phyloP scores from a whole-genome alignment of 2,113 vertebrate species.

The Nycticebus coucang region DNA sequence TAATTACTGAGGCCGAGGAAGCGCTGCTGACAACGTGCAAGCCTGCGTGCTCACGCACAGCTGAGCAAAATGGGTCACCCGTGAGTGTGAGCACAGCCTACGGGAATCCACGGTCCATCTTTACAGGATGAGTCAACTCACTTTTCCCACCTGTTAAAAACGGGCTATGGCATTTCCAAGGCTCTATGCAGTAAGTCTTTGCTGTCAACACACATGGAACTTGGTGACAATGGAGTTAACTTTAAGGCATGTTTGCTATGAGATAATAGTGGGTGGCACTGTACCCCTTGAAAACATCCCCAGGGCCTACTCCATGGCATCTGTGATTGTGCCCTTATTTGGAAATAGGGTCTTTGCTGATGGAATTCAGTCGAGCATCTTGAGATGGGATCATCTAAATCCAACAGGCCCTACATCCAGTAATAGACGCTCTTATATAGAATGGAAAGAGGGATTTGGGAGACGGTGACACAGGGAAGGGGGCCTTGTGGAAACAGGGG shows the following conservation, averaged over 20 bases:
- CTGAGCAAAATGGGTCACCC: not conserved
- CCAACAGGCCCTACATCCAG: not conserved
- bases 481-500: not conserved
- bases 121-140: rapidly evolving
- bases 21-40: rapidly evolving
- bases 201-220: not conserved
- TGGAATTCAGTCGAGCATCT: not conserved
- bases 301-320: not conserved
- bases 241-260: not conserved
- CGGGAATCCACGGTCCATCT: not conserved
- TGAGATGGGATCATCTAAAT: not conserved
- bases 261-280: not conserved
- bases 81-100: rapidly evolving
- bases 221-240: not conserved
- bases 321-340: not conserved
- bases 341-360: not conserved
- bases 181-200: not conserved
- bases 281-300: not conserved
- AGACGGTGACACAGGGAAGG: not conserved
- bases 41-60: rapidly evolving
- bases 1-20: not conserved
- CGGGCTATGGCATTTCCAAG: not conserved
- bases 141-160: not conserved
- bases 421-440: not conserved
- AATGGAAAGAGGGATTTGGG: not conserved